phyloP scores from a whole-genome alignment of 2,113 vertebrate species.

The Clinocottus analis region DNA sequence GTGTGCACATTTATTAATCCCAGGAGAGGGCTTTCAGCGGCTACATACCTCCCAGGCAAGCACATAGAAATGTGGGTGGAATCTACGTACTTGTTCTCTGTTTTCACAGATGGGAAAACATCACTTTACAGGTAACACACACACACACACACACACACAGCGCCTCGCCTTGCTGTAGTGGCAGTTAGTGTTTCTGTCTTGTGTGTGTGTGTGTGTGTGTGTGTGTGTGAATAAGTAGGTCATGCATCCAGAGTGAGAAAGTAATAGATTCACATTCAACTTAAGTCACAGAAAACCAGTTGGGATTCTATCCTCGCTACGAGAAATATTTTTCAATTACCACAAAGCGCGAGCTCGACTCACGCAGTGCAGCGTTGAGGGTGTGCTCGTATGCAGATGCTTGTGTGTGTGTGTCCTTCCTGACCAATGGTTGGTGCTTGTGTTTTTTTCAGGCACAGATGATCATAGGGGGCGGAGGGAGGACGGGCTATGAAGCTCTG shows the following conservation, averaged over 20 bases:
- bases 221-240: slow-evolving; percentile 71
- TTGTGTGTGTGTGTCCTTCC: background rate
- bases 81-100: slow-evolving; percentile 67
- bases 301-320: slow-evolving; percentile 38
- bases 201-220: background rate
- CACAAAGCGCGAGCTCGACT: slow-evolving; percentile 13
- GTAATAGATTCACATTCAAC: slow-evolving; percentile 71
- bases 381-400: slow-evolving; percentile 19
- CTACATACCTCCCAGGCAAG: slow-evolving; percentile 53
- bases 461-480: background rate
- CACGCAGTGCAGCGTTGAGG: slow-evolving; percentile 1
- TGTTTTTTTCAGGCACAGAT: slow-evolving; percentile 27
- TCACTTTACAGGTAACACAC: slow-evolving; percentile 66
- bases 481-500: slow-evolving; percentile 15
- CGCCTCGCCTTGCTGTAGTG: slow-evolving; percentile 38
- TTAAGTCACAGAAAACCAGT: slow-evolving; percentile 65
- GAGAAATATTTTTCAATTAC: slow-evolving; percentile 59
- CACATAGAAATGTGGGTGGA: slow-evolving; percentile 55
- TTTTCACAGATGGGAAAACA: slow-evolving; percentile 61
- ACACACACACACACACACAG: slow-evolving; percentile 14
- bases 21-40: slow-evolving; percentile 59
- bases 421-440: background rate
- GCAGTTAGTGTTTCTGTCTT: background rate
- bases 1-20: slow-evolving; percentile 43
- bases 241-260: slow-evolving; percentile 72